Conservation (phyloP, 64 coral and sea anemone genomes). For the Montipora capricornis region DNA sequence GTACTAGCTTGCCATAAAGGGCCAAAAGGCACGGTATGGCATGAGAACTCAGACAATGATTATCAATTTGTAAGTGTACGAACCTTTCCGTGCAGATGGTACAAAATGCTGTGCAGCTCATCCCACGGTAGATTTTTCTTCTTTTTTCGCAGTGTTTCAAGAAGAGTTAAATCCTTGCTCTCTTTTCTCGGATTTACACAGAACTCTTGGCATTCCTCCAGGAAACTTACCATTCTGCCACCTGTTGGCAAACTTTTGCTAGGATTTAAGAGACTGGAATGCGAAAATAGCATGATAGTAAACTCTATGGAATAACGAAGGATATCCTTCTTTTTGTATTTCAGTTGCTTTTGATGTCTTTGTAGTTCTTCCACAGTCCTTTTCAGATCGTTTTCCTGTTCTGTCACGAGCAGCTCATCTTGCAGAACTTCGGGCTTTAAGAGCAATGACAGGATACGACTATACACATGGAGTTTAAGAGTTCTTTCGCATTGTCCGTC, state of each 20-base stretch:
- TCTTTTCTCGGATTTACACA: not conserved
- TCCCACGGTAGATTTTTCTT: not conserved
- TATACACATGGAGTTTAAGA: slow-evolving; percentile 1
- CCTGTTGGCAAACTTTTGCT: not conserved
- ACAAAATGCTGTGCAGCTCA: not conserved
- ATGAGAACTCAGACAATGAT: too few relatives aligned
- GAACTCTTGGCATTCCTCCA: slow-evolving; percentile 15
- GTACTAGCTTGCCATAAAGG: too few relatives aligned
- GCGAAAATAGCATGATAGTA: not conserved
- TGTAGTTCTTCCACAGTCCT: not conserved
- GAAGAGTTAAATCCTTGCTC: slow-evolving; percentile 6
- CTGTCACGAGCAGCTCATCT: not conserved
- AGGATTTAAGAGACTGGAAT: not conserved
- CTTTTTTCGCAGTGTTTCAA: not conserved
- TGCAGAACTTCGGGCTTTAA: not conserved
- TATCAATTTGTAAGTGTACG: not conserved
- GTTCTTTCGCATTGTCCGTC: not conserved
- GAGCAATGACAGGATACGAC: not conserved
- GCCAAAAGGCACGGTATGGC: too few relatives aligned
- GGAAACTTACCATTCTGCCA: not conserved
- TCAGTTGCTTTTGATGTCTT: not conserved
- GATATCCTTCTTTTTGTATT: slow-evolving; percentile 12
- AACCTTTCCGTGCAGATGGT: slow-evolving; percentile 28
- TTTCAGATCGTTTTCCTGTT: slow-evolving; percentile 6
- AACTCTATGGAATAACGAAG: slow-evolving; percentile 17